Conservation (phyloP, 2,888 invertebrate genomes). For the Cataglyphis altisquamis region DNA sequence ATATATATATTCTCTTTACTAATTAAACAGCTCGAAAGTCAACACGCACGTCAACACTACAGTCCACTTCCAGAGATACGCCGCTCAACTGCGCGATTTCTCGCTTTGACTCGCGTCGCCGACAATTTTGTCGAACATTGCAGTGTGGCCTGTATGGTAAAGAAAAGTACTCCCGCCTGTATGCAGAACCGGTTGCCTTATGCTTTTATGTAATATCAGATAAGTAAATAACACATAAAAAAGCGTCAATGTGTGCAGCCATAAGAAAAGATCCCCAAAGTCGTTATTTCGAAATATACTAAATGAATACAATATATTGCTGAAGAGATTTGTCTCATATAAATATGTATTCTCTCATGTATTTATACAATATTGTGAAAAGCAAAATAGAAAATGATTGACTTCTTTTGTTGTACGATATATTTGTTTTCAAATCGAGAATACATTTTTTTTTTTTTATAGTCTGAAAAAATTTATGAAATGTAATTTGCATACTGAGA, state of each 20-base stretch:
- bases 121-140: neutral
- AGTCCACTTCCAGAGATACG: neutral
- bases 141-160: neutral
- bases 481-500: neutral
- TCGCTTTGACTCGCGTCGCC: neutral
- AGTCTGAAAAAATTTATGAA: neutral
- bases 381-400: neutral
- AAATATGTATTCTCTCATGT: neutral
- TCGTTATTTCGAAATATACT: neutral
- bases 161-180: neutral
- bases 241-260: neutral
- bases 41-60: neutral
- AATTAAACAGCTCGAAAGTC: neutral
- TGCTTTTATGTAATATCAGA: constrained; percentile 3
- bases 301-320: neutral
- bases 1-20: neutral
- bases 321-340: too few species aligned
- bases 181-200: constrained; percentile 13
- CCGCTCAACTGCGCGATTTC: constrained; percentile 3
- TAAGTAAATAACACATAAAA: neutral
- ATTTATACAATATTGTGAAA: constrained; percentile 11
- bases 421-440: neutral
- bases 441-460: neutral
- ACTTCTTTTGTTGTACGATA: neutral
- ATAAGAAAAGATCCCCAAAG: neutral